A percentile compares a stretch with the other conserved stretches of the same genome.
Evolutionary conservation across 1,140 invertebrate genomes (phyloP).

Genomic region (Scaptomyza montana): DNA sequence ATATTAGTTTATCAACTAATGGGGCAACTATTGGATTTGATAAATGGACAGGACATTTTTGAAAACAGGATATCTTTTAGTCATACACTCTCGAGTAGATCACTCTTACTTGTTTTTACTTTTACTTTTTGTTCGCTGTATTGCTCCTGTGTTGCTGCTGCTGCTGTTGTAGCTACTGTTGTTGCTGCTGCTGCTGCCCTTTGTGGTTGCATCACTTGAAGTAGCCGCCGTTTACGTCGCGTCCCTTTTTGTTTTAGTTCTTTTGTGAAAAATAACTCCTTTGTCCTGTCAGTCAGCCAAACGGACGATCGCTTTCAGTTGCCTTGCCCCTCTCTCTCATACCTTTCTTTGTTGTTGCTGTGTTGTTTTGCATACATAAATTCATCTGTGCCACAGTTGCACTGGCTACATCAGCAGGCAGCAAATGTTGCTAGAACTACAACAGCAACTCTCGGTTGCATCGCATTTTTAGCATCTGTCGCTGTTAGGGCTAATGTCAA

Average conservation of each 20-base stretch:
- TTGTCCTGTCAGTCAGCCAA: conserved; percentile 75
- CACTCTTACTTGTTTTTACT: conserved; percentile 74
- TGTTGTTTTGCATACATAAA: conserved; percentile 75
- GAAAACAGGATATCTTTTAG: background rate
- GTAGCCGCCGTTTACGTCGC: conserved; percentile 20
- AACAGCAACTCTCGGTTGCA: conserved; percentile 22
- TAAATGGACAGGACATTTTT: no score
- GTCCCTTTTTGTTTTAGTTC: conserved; percentile 66
- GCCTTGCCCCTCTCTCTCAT: conserved; percentile 5
- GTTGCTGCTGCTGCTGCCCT: conserved; percentile 34
- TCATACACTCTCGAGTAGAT: background rate
- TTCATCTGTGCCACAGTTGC: conserved; percentile 65
- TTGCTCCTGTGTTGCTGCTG: conserved; percentile 35
- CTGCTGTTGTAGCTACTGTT: conserved; percentile 37
- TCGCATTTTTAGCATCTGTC: conserved; percentile 67
- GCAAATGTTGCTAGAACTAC: conserved; percentile 4
- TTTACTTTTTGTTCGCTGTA: conserved; percentile 57
- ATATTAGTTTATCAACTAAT: no score
- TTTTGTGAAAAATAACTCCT: conserved; percentile 80
- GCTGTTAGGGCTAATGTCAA: conserved; percentile 80
- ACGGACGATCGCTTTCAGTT: conserved; percentile 65
- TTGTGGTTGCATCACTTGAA: conserved; percentile 32
- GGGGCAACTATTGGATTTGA: no score
- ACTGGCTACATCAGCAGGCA: conserved; percentile 29
- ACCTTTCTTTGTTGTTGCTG: conserved; percentile 20